These are phyloP conservation scores for Scomber scombrus DNA, from an alignment of 2,113 vertebrate species.

Conservation along the genomic window DNA sequence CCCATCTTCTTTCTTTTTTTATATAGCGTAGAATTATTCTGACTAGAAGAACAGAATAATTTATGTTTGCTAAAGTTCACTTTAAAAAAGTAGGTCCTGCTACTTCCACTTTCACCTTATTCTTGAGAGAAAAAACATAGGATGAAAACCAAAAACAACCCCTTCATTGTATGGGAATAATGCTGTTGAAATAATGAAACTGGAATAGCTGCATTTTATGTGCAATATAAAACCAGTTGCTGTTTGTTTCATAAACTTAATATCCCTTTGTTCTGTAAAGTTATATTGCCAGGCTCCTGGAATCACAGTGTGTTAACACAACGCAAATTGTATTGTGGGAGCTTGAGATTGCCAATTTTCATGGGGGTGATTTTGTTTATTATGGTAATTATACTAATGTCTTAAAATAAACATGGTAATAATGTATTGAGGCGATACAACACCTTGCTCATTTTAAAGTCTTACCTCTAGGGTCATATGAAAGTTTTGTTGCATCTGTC, in stretches of 20 bases:
- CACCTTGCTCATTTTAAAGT: background rate
- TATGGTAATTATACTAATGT: conserved; percentile 7
- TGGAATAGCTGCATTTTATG: conserved; percentile 3
- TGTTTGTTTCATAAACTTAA: conserved; percentile 27
- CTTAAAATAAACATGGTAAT: conserved; percentile 2
- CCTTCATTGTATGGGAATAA: background rate
- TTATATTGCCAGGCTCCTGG: background rate
- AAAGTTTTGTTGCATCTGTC: conserved; percentile 11
- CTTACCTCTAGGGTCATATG: background rate
- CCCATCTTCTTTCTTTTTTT: background rate
- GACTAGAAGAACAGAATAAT: background rate
- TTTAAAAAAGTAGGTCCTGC: too few relatives aligned
- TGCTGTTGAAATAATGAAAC: background rate
- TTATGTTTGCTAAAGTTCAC: too few relatives aligned
- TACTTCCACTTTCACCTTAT: background rate
- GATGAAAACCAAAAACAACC: background rate
- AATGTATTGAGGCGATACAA: conserved; percentile 1
- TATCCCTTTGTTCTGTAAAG: conserved; percentile 17
- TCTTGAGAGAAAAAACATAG: background rate
- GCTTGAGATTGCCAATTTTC: conserved; percentile 15
- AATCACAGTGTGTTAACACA: conserved; percentile 8
- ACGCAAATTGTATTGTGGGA: background rate
- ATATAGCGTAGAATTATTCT: background rate
- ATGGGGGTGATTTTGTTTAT: conserved; percentile 6
- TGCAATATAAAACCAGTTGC: conserved; percentile 3